phyloP scores from a whole-genome alignment of 2,113 vertebrate genomes.

The Ceratotherium simum region DNA sequence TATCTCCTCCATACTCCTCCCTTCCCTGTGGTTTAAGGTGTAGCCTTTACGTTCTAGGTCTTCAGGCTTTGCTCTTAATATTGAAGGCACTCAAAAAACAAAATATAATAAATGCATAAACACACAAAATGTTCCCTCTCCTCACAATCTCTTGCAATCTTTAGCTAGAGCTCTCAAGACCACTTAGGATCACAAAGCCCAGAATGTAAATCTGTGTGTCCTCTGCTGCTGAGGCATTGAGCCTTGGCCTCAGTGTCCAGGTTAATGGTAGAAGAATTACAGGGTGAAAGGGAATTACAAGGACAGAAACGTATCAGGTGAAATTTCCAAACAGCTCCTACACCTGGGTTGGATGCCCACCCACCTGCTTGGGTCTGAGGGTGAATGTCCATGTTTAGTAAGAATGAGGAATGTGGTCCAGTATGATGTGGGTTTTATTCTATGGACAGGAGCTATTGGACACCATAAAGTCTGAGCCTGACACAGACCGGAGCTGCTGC shows the following conservation, averaged over 20 bases:
- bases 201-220: neutral
- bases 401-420: fast-evolving
- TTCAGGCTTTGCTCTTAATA: neutral
- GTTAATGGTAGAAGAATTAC: neutral
- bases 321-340: neutral
- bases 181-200: neutral
- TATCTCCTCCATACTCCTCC: neutral
- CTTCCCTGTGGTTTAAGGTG: fast-evolving
- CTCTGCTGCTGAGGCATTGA: fast-evolving
- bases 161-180: neutral
- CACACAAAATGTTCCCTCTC: neutral
- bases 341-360: neutral
- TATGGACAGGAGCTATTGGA: too few relatives aligned
- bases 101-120: neutral
- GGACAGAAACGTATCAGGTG: neutral
- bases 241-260: neutral
- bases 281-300: neutral
- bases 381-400: neutral
- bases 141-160: neutral
- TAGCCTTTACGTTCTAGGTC: fast-evolving
- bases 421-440: neutral
- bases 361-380: neutral
- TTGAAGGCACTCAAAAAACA: neutral
- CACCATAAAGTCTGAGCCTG: neutral
- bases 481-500: neutral